Evolutionary conservation across 2,888 invertebrate species (phyloP), one percentile per base, ranked within the genome.

Genomic region (Zaprionus lineosus): DNA sequence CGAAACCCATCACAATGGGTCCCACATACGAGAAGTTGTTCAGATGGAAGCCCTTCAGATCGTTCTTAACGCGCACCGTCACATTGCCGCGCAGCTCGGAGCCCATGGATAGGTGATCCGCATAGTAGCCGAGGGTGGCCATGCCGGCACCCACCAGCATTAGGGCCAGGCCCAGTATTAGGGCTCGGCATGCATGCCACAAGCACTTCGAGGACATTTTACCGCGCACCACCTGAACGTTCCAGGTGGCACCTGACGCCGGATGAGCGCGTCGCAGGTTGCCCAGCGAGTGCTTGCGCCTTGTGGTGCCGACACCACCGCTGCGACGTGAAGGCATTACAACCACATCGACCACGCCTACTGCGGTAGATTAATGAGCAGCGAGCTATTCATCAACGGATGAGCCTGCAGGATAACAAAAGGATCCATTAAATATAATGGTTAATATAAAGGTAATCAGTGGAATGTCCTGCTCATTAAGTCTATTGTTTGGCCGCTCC

Each of bases 1-100:
- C 98, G 61, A 98, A 94, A 19, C 98, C 98, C 98, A 98, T 98
- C 46, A 98, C 95, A 68, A 98, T 96, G 1, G 98, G 98, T 0
- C 98, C 98, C n/a, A 97, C 95, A 89, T 98, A 98, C 0, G 97
- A 96, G 46, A 98, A 92, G 88, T 96, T 96, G 90, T 96, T 96
- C 67, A 96, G 92, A 87, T 96, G 96, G 88, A 95, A 95, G 9
- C 95, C 95, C 29, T 95, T 92, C 4, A 95, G 93, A 88, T 96
- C 95, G 86, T 95, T 95, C 90, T 95, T 95, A 15, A 95, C 94
- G 19, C 93, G 93, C 37, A 95, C 92, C 0, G 95, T 95, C 18
- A 94, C 92, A 89, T 95, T 95, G 16, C 95, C 95, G 46, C 95
- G 92, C 46, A 95, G 91, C 88, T 95, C 96, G 79, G 95, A 93